Base-by-base conservation (phyloP, 2,888 invertebrate genomes). In the Ophion ventricosus region DNA sequence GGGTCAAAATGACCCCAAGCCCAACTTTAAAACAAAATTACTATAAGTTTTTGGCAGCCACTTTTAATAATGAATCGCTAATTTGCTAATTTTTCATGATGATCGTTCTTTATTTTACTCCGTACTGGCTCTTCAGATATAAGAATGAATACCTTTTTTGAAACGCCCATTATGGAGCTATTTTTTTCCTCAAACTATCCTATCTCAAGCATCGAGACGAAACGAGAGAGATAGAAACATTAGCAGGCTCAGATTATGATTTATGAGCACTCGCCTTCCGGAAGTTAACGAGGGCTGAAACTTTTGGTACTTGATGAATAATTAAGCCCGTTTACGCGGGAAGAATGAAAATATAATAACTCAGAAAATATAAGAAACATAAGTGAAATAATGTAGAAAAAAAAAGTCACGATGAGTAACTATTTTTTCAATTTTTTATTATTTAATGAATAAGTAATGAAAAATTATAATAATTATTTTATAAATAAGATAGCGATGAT, bases 211-310 rank as follows among this genome's bases (percentile, higher is more conserved):
- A 57, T 76, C 64, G 49, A 59, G 69, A 8, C 59, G 5, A 20
- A 35, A 25, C 10, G 54, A 61, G 57, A 43, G 26, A 26, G 26
- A 26, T 4, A 25, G 26, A 26, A 20, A 25, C 17, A 64, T 49
- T 49, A 2, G 49, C 49, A 49, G 49, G 17, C 4, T 49, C 17
- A 17, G 29, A 35, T 70, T 56, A 7, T 56, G 25, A 26, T 10
- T n/a, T 56, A 5, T 14, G 11, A 14, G 17, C 29, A 29, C 61
- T n/a, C 66, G 67, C 59, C 74, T 80, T 80, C 20, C 7, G 25
- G 25, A 66, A 80, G 35, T 80, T 66, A 72, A 40, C 14, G 26
- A 74, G 49, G 25, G 57, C 17, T 76, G 70, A 81, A 72, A 70
- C 70, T 59, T 59, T 72, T 40, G 43, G 11, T 59, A 61, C 23